Evolutionary conservation across 2,113 vertebrate species (phyloP), one percentile per base, ranked within the genome.

Genomic region (Corynorhinus townsendii): DNA sequence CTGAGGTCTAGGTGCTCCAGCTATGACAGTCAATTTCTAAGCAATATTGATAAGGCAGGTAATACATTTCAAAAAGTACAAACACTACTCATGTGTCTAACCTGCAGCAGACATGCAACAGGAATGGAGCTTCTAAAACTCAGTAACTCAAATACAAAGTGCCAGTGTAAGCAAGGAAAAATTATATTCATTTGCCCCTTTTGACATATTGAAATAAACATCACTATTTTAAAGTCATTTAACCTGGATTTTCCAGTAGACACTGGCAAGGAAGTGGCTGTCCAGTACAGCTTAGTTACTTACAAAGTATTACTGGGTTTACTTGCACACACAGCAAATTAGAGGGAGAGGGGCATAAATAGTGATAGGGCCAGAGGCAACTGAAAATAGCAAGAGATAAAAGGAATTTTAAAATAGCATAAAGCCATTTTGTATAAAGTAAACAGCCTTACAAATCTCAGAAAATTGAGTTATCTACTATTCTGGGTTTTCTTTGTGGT

Each of bases 141-240:
- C n/a, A 87, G 76, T 43, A 85, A 79, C 43, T 83, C 38, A 90
- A 85, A 93, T 15, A 62, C 15, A 86, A 45, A 95, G 92, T 77
- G 45, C 22, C 16, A 43, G 35, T 16, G 8, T 64, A 49, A 30
- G 19, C 4, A 59, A 68, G 17, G 33, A 86, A 87, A 71, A 83
- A 71, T 11, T 64, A 66, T n/a, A 72, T 52, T 79, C 40, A 62
- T 28, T 62, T 71, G 59, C 35, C 24, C 20, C 24, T n/a, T 68
- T 40, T 69, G 49, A 90, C 71, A 73, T 10, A 43, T 0, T 56
- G 12, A 87, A 86, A 45, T 82, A 77, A 86, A 75, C 35, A 94
- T 38, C 35, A 80, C 38, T 86, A 56, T 72, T 81, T 72, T 73
- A 91, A 75, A 90, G 40, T 8, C 52, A 79, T 38, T 73, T 72